Evolutionary conservation across 2,113 vertebrate genomes (phyloP), one percentile per base, ranked within the genome.

Genomic region (Syrrhaptes paradoxus): DNA sequence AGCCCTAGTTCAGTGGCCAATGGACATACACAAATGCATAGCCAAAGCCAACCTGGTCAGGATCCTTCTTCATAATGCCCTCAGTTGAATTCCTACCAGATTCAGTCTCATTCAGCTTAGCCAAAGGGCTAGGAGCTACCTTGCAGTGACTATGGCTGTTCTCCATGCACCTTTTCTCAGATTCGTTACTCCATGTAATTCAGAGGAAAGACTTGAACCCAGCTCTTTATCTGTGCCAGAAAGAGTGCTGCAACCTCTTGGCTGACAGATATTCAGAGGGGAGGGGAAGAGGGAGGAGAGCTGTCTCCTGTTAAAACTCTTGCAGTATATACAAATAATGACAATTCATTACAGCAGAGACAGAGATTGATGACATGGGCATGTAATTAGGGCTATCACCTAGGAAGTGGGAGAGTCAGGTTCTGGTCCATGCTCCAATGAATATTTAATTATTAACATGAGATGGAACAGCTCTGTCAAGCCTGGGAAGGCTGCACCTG

Each of bases 361-460:
- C 95, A 97, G 84, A 96, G 96, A 96, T 95, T 96, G 95, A 97
- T 96, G 89, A 92, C 85, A 92, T 36, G 73, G 94, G 87, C 91
- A 89, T 96, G 81, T 93, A 95, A 96, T 96, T 95, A 96, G 95
- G 91, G 70, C 87, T 95, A 92, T 97, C 96, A 97, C 95, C 95
- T 97, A 87, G 94, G 94, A 96, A 95, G 95, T 91, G 85, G 74
- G 87, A 95, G 95, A 96, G 93, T 91, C 87, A 91, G 91, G 89
- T 97, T 97, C 89, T 95, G 87, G 94, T 97, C 93, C 91, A 94
- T 93, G 93, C 91, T 95, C 84, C 91, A 95, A 95, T 95, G 95
- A 96, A 94, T 97, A 96, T 95, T 97, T 96, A 95, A 97, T 96
- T 96, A 97, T 96, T 96, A 95, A 96, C 95, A 93, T 87, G 93